Evolutionary conservation across 2,888 invertebrate genomes (phyloP).

Genomic region (Acrobasis suavella): DNA sequence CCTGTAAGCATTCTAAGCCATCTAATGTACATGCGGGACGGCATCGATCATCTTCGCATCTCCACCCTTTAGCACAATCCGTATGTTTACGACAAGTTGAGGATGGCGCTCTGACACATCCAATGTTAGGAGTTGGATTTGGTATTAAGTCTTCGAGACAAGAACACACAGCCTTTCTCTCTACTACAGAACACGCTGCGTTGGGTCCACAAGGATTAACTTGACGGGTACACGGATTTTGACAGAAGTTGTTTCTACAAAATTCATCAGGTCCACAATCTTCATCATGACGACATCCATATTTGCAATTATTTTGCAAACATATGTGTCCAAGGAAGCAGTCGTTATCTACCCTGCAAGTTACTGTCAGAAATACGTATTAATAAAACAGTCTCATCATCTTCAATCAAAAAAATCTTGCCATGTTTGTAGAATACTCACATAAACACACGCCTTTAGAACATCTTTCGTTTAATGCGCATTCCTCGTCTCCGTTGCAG

Average conservation of each 20-base stretch:
- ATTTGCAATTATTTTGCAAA: conserved; percentile 91
- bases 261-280: conserved; percentile 93
- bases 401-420: not conserved
- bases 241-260: conserved; percentile 90
- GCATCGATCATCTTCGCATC: conserved; percentile 89
- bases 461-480: conserved; percentile 95
- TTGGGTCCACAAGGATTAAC: conserved; percentile 93
- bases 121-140: conserved; percentile 93
- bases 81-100: conserved; percentile 88
- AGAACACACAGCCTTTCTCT: conserved; percentile 91
- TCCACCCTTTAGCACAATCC: conserved; percentile 87
- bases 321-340: conserved; percentile 96
- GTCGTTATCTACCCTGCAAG: conserved; percentile 95
- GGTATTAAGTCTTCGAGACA: conserved; percentile 91
- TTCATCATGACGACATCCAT: conserved; percentile 92
- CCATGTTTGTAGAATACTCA: conserved; percentile 67
- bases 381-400: not conserved
- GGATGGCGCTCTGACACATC: conserved; percentile 91
- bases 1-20: conserved; percentile 87
- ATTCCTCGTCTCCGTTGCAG: conserved; percentile 89
- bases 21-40: conserved; percentile 90
- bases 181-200: conserved; percentile 89
- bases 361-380: conserved; percentile 79
- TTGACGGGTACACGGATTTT: conserved; percentile 86
- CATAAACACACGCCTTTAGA: conserved; percentile 89